Base-by-base conservation (phyloP, 2,888 invertebrate species). In the Serrognathus titanus region DNA sequence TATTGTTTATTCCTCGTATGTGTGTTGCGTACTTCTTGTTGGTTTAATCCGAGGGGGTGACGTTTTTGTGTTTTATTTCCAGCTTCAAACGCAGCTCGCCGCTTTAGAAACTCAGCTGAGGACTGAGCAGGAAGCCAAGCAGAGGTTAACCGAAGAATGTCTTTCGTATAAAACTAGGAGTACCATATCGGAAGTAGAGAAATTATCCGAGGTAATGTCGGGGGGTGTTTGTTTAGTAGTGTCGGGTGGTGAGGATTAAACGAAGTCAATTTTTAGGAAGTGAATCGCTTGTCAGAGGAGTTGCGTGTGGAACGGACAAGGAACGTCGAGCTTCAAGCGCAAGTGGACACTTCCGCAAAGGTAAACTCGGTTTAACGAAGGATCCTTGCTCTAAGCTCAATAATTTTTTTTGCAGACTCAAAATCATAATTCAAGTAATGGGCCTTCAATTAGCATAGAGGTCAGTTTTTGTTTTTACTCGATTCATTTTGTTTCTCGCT, bases 41-140 rank as follows among this genome's bases (percentile, higher is more conserved):
- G 9, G 9, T 10, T 38, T 35, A n/a, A 46, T 24, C n/a, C 7
- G n/a, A 7, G 24, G 7, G 24, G 6, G 7, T 31, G 24, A 5
- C 43, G 3, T 16, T 13, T 3, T 31, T 5, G 1, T 51, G 1
- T 55, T 38, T 37, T 48, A n/a, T 38, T 58, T 63, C 45, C 58
- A 68, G 66, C 59, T 69, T 50, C 62, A 71, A 58, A 53, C 61
- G 35, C 68, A 69, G 63, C 62, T 75, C 40, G 50, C 60, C 24
- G 61, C 61, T 35, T 62, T 75, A 54, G 70, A 74, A 57, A 59
- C 57, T 31, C 63, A 70, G 59, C 57, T 74, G 48, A 56, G 57
- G 35, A 60, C 61, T 51, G 73, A 72, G 62, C 61, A 64, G 49
- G 62, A 66, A 47, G 67, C 66, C 38, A 72, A 69, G 51, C 49